Conservation (phyloP, 2,888 invertebrate genomes). For the Leptinotarsa peninsularis region DNA sequence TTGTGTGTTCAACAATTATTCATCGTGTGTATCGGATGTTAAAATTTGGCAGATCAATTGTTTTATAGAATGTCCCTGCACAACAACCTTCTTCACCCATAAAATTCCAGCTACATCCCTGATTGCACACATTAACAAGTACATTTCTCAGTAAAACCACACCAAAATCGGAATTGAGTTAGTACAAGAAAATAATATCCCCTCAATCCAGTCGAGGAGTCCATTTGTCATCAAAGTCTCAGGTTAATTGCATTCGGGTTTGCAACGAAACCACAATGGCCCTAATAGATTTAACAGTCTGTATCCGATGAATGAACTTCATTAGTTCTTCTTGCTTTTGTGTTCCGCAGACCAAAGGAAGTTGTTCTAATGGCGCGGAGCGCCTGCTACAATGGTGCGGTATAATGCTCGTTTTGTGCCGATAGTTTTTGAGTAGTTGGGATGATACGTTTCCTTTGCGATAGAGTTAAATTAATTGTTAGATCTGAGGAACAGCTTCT, state of each 20-base stretch:
- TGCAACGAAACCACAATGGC: conserved; percentile 35
- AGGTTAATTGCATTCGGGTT: conserved; percentile 35
- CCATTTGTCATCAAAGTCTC: conserved; percentile 34
- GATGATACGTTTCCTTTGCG: neutral
- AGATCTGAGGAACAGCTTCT: too few relatives aligned
- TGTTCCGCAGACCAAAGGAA: conserved; percentile 15
- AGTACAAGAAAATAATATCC: conserved; percentile 13
- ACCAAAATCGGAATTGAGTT: conserved; percentile 5
- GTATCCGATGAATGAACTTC: conserved; percentile 36
- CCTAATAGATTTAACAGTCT: conserved; percentile 37
- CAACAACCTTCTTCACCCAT: too few relatives aligned
- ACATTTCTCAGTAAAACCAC: neutral
- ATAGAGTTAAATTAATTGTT: too few relatives aligned
- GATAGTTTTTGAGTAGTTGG: neutral
- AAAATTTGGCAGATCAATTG: too few relatives aligned
- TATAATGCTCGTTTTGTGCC: neutral
- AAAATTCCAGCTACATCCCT: too few relatives aligned
- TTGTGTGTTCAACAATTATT: too few relatives aligned
- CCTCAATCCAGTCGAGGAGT: neutral
- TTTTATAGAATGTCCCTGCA: too few relatives aligned
- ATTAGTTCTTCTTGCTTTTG: conserved; percentile 31
- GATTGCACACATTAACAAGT: neutral
- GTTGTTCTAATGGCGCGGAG: neutral
- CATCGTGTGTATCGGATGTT: too few relatives aligned
- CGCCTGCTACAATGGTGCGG: neutral